Evolutionary conservation across 64 coral and sea anemone genomes (phyloP).

Genomic region (Stylophora pistillata): DNA sequence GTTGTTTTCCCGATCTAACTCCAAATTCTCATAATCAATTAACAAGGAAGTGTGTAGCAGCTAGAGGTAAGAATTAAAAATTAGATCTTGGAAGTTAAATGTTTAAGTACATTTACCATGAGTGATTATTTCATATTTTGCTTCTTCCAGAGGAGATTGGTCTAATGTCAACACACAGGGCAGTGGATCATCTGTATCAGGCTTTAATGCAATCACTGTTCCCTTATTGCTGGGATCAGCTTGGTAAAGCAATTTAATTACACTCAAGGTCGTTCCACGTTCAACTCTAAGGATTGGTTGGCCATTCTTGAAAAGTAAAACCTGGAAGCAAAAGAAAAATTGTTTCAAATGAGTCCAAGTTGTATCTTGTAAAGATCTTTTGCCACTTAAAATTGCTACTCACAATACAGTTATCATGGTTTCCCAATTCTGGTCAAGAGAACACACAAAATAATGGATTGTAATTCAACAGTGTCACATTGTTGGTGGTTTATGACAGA

Average conservation of each 20-base stretch:
- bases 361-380: neutral
- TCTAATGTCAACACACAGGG: conserved; percentile 63
- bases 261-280: conserved; percentile 57
- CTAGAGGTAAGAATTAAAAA: too few species aligned
- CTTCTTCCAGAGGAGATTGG: conserved; percentile 58
- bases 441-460: too few species aligned
- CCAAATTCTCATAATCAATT: too few species aligned
- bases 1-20: too few species aligned
- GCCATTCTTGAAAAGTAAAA: conserved; percentile 63
- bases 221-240: conserved; percentile 72
- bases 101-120: conserved; percentile 13
- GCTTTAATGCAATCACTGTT: conserved; percentile 56
- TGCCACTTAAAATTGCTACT: neutral
- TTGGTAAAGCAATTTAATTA: conserved; percentile 68
- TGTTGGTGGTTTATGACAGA: too few species aligned
- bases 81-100: too few species aligned
- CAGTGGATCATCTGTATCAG: conserved; percentile 56
- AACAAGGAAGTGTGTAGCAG: too few species aligned
- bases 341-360: neutral
- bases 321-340: neutral
- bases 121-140: conserved; percentile 71
- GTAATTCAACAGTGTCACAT: too few species aligned
- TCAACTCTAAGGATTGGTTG: conserved; percentile 58
- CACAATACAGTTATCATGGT: neutral
- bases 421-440: too few species aligned